These are phyloP conservation scores for Loriculus beryllinus DNA, from an alignment of 2,797 vertebrate species.

Conservation along the genomic window DNA sequence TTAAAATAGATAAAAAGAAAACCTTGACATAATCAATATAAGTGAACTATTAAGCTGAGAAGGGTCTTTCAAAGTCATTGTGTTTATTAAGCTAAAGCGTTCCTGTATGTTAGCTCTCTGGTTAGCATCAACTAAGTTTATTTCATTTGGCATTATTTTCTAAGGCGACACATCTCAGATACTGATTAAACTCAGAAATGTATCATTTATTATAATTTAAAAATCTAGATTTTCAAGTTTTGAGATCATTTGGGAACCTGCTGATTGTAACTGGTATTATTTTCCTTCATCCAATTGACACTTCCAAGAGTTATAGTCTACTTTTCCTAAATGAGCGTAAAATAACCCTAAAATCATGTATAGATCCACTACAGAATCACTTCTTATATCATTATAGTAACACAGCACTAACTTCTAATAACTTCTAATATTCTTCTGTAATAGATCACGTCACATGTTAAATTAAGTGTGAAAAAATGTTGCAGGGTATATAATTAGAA, in stretches of 20 bases:
- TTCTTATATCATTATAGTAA: neutral
- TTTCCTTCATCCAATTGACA: neutral
- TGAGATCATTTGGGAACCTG: neutral
- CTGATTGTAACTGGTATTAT: neutral
- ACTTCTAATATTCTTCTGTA: neutral
- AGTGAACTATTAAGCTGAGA: neutral
- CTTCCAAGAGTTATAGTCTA: neutral
- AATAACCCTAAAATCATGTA: neutral
- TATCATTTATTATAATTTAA: neutral
- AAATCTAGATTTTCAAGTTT: neutral
- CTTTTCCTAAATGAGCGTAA: neutral
- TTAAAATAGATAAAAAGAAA: neutral
- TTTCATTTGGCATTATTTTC: neutral
- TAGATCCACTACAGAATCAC: neutral
- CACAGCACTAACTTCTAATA: neutral
- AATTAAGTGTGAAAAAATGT: conserved; percentile 39
- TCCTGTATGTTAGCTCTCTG: neutral
- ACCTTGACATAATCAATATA: neutral
- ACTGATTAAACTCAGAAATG: neutral
- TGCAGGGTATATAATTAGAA: conserved; percentile 58
- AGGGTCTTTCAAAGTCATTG: neutral
- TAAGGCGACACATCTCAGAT: neutral
- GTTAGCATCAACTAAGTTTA: neutral
- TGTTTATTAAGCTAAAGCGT: neutral
- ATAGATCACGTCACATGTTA: neutral